A percentile compares a stretch with the other conserved stretches of the same genome.
Evolutionary conservation across 2,888 invertebrate genomes (phyloP).

Genomic region (Parapristionchus giblindavisi): DNA sequence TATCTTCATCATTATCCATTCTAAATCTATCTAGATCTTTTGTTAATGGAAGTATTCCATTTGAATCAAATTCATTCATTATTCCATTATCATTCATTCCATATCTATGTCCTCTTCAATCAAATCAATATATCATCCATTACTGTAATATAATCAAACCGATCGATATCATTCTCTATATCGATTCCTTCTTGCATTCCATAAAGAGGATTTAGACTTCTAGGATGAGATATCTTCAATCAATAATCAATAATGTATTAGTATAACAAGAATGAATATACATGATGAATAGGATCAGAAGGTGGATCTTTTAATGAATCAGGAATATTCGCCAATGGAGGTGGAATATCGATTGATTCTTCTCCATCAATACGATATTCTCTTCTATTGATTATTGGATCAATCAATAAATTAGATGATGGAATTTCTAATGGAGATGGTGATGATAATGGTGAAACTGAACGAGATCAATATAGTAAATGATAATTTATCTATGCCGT

Average conservation of each 20-base stretch:
- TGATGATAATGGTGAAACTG: conserved; percentile 52
- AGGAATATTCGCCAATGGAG: conserved; percentile 23
- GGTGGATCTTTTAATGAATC: conserved; percentile 20
- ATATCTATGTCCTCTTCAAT: neutral
- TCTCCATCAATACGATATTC: conserved; percentile 5
- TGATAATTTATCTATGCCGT: neutral
- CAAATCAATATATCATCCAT: neutral
- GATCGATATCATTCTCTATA: conserved; percentile 1
- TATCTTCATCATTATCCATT: conserved; percentile 49
- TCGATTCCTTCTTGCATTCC: conserved; percentile 14
- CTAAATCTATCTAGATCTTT: conserved; percentile 42
- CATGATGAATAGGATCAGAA: conserved; percentile 12
- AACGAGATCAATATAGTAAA: neutral
- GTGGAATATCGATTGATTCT: neutral
- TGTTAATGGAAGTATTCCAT: conserved; percentile 14
- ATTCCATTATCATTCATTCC: neutral
- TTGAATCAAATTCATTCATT: conserved; percentile 12
- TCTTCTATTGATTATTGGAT: too few species aligned
- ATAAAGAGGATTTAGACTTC: conserved; percentile 27
- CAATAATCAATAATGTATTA: neutral
- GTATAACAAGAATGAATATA: neutral
- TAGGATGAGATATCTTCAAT: conserved; percentile 7
- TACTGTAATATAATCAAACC: neutral
- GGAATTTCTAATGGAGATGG: conserved; percentile 46
- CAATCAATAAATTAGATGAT: conserved; percentile 7